These are phyloP conservation scores for Choristoneura fumiferana DNA, from an alignment of 1,140 invertebrate species.

Conservation along the genomic window DNA sequence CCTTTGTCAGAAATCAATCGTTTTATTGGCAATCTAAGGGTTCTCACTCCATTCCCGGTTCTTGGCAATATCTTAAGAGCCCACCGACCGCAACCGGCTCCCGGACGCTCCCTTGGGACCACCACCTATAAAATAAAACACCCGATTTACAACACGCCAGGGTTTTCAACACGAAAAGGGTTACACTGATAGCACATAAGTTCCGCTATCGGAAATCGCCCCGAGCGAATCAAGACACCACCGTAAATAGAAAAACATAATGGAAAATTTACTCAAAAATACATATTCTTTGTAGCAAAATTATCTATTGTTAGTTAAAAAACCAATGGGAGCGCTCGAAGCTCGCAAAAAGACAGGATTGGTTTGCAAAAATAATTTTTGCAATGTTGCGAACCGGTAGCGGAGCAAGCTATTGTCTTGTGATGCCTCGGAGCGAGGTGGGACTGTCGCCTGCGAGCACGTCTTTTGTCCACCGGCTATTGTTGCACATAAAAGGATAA, in stretches of 20 bases:
- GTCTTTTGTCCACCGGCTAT: slow-evolving; percentile 59
- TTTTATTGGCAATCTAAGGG: slow-evolving; percentile 9
- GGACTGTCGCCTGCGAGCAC: slow-evolving; percentile 41
- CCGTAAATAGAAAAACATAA: slow-evolving; percentile 38
- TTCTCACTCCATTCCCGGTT: slow-evolving; percentile 39
- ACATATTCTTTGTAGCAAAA: slow-evolving; percentile 35
- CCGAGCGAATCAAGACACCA: slow-evolving; percentile 28
- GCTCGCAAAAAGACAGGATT: slow-evolving; percentile 57
- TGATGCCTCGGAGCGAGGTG: slow-evolving; percentile 41
- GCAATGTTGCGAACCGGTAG: slow-evolving; percentile 59
- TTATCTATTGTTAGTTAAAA: slow-evolving; percentile 56
- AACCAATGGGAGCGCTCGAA: slow-evolving; percentile 50
- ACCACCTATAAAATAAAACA: slow-evolving; percentile 76
- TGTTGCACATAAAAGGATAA: slow-evolving; percentile 64
- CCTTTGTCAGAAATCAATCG: slow-evolving; percentile 4
- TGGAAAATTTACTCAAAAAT: slow-evolving; percentile 40
- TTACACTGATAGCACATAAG: slow-evolving; percentile 58
- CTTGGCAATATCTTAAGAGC: slow-evolving; percentile 63
- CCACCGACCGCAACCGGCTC: slow-evolving; percentile 42
- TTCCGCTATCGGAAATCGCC: slow-evolving; percentile 34
- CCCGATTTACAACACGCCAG: slow-evolving; percentile 68
- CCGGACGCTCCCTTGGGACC: slow-evolving; percentile 48
- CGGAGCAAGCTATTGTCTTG: slow-evolving; percentile 47
- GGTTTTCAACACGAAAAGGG: slow-evolving; percentile 56
- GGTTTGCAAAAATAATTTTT: slow-evolving; percentile 75